Conservation (phyloP, 2,113 vertebrate species). For the Sapayoa aenigma region DNA sequence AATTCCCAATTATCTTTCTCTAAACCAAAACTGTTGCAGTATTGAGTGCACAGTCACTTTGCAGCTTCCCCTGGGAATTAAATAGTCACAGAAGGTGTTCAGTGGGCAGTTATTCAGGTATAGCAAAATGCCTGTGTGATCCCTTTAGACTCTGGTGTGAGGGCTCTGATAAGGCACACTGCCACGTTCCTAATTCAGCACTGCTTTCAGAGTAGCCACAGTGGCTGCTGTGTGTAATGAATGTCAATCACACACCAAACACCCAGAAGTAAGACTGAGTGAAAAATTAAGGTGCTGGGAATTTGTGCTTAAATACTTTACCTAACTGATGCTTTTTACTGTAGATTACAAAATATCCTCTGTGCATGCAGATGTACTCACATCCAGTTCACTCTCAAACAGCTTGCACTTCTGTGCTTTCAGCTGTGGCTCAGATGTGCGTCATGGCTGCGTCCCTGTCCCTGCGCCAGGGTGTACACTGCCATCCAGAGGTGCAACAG, state of each 20-base stretch:
- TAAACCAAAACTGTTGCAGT: background rate
- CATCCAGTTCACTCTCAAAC: background rate
- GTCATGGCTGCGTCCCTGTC: fast-evolving
- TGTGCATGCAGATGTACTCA: background rate
- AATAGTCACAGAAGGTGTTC: background rate
- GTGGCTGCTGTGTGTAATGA: background rate
- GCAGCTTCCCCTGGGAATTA: background rate
- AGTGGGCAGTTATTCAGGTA: background rate
- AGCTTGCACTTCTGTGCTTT: background rate
- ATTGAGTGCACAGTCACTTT: background rate
- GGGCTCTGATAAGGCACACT: background rate
- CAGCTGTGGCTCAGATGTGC: background rate
- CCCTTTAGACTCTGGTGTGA: background rate
- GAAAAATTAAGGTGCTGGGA: background rate
- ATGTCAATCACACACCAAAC: background rate
- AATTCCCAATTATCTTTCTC: background rate
- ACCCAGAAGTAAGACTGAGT: background rate
- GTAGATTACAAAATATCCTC: background rate
- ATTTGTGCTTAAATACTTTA: background rate
- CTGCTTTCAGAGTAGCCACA: background rate
- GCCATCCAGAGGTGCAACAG: background rate
- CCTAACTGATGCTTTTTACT: fast-evolving
- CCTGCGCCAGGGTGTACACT: fast-evolving
- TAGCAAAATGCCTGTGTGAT: background rate
- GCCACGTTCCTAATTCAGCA: fast-evolving